These are phyloP conservation scores for Echinarachnius parma DNA, from an alignment of 53 echinoderm and acorn worm species.

Conservation along the genomic window DNA sequence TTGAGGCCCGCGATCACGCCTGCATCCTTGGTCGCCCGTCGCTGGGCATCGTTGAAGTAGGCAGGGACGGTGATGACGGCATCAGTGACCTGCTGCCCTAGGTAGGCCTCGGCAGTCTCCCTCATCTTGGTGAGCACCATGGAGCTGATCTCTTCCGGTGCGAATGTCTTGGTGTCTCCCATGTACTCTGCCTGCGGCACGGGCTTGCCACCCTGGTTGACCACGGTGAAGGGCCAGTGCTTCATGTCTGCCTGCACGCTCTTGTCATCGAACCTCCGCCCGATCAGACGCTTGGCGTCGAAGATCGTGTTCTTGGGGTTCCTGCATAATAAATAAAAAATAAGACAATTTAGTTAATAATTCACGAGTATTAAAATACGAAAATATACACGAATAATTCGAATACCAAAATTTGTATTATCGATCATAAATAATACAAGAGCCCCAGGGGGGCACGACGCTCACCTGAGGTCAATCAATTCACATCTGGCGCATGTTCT, in stretches of 20 bases:
- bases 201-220: constrained; percentile 46
- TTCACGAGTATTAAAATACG: too few species aligned
- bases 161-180: constrained; percentile 65
- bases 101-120: constrained; percentile 83
- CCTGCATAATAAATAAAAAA: constrained; percentile 22
- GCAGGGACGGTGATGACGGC: constrained; percentile 95
- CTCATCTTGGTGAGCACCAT: constrained; percentile 87
- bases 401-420: too few species aligned
- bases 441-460: too few species aligned
- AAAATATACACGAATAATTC: too few species aligned
- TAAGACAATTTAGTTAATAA: too few species aligned
- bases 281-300: constrained; percentile 64
- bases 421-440: too few species aligned
- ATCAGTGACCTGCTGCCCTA: constrained; percentile 77
- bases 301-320: constrained; percentile 58
- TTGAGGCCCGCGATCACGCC: constrained; percentile 86
- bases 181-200: constrained; percentile 51
- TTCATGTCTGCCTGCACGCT: constrained; percentile 54
- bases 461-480: too few species aligned
- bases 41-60: constrained; percentile 94
- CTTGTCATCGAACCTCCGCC: constrained; percentile 35
- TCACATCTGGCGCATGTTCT: too few species aligned
- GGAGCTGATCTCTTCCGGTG: constrained; percentile 88
- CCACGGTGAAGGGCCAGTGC: constrained; percentile 54
- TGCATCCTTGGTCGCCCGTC: constrained; percentile 95